phyloP scores from a whole-genome alignment of 2,113 vertebrate species.

The Phalacrocorax aristotelis region DNA sequence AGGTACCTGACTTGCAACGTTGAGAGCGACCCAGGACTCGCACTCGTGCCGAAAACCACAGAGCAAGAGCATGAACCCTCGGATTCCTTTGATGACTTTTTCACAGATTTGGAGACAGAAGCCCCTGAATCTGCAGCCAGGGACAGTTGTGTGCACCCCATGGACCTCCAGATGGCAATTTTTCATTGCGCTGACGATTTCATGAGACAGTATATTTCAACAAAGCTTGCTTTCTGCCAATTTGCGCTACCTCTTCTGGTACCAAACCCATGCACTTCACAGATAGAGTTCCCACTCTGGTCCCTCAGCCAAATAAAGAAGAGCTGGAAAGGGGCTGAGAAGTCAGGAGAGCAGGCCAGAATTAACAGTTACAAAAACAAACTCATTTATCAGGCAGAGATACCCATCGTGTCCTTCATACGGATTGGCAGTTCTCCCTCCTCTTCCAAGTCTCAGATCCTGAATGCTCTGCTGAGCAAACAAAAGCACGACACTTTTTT shows the following conservation, averaged over 20 bases:
- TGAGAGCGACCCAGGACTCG: accelerated
- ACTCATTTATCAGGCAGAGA: slow-evolving; percentile 61
- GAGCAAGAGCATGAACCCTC: neutral
- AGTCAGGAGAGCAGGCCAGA: neutral
- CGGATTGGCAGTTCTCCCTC: slow-evolving; percentile 70
- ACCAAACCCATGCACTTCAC: slow-evolving; percentile 48
- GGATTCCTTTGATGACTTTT: slow-evolving; percentile 28
- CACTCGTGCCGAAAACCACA: accelerated
- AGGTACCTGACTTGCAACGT: slow-evolving; percentile 62
- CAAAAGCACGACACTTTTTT: slow-evolving; percentile 72
- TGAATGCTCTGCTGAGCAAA: slow-evolving; percentile 74
- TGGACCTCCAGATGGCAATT: slow-evolving; percentile 80
- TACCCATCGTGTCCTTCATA: slow-evolving; percentile 73
- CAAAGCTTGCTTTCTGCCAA: slow-evolving; percentile 78
- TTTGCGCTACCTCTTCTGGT: slow-evolving; percentile 78
- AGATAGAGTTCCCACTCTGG: slow-evolving; percentile 73
- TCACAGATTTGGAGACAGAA: neutral
- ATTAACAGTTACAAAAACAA: slow-evolving; percentile 46
- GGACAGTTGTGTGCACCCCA: slow-evolving; percentile 62
- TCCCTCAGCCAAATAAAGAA: slow-evolving; percentile 73
- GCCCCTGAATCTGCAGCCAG: neutral
- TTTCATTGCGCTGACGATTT: slow-evolving; percentile 78
- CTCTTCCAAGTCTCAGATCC: slow-evolving; percentile 78
- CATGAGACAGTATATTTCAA: slow-evolving; percentile 68
- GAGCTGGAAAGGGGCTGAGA: slow-evolving; percentile 63